These are phyloP conservation scores for Rhopalosiphum maidis DNA, from an alignment of 1,140 invertebrate species.

Conservation along the genomic window DNA sequence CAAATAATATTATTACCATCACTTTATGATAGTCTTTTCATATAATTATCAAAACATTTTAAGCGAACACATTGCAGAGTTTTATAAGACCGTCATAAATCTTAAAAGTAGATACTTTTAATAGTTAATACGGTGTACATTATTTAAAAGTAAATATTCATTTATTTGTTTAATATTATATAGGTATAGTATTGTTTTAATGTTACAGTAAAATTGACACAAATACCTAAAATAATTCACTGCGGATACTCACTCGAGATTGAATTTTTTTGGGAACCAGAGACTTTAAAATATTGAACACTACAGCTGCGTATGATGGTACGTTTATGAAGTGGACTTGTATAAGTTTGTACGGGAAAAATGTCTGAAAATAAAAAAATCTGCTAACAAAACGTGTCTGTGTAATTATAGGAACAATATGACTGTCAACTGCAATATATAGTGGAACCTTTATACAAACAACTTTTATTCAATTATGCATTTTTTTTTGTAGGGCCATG, in stretches of 20 bases:
- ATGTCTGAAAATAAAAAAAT: conserved; percentile 23
- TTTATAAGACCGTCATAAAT: not conserved
- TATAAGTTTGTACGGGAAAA: conserved; percentile 50
- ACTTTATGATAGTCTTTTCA: not conserved
- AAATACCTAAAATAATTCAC: not conserved
- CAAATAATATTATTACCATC: not conserved
- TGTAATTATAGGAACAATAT: not conserved
- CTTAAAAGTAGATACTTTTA: not conserved
- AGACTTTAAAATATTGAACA: conserved; percentile 31
- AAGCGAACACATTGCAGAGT: not conserved
- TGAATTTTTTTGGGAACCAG: conserved; percentile 50
- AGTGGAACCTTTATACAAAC: not conserved
- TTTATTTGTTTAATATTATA: not conserved
- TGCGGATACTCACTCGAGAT: conserved; percentile 8
- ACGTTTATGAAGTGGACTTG: conserved; percentile 47
- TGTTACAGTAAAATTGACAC: not conserved
- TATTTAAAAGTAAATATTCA: not conserved
- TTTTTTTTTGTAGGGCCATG: not conserved
- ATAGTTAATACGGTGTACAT: not conserved
- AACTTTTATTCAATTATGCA: not conserved
- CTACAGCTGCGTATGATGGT: conserved; percentile 11
- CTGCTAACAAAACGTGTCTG: not conserved
- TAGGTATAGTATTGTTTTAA: not conserved
- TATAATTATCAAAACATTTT: not conserved
- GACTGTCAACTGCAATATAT: not conserved